Evolutionary conservation across 2,888 invertebrate species (phyloP).

Genomic region (Nasonovia ribisnigri): DNA sequence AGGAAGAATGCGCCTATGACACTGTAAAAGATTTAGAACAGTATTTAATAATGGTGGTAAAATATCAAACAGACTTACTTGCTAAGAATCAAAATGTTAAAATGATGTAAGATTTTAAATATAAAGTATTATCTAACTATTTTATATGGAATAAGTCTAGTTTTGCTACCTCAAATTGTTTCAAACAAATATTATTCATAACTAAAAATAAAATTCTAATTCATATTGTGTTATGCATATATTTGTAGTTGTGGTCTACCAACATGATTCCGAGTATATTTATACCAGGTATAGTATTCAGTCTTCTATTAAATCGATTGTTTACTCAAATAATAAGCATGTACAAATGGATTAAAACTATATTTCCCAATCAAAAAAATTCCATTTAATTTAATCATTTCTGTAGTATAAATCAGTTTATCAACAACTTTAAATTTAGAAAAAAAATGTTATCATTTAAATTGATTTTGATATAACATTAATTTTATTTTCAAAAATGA

Average conservation of each 20-base stretch:
- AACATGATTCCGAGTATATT: neutral
- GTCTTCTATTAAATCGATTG: neutral
- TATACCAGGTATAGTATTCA: neutral
- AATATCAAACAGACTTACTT: conserved; percentile 9
- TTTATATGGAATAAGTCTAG: neutral
- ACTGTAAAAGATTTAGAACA: conserved; percentile 71
- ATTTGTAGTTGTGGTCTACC: neutral
- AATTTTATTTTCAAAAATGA: no score
- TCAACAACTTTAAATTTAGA: no score
- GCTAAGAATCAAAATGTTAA: conserved; percentile 4
- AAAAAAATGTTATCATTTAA: no score
- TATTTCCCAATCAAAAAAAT: neutral
- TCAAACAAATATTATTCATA: neutral
- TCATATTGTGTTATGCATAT: neutral
- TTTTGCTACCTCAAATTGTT: neutral
- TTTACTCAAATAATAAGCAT: neutral
- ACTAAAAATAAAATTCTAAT: neutral
- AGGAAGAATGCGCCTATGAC: neutral
- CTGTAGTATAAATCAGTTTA: no score
- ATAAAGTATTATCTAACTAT: neutral
- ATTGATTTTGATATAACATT: no score
- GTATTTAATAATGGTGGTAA: conserved; percentile 71
- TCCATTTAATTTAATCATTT: no score
- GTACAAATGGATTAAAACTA: neutral
- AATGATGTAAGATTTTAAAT: conserved; percentile 37